Percentiles rank a stretch among this genome's conserved stretches.
Conservation (phyloP, 2,888 invertebrate species). For the Chouioia cunea region DNA sequence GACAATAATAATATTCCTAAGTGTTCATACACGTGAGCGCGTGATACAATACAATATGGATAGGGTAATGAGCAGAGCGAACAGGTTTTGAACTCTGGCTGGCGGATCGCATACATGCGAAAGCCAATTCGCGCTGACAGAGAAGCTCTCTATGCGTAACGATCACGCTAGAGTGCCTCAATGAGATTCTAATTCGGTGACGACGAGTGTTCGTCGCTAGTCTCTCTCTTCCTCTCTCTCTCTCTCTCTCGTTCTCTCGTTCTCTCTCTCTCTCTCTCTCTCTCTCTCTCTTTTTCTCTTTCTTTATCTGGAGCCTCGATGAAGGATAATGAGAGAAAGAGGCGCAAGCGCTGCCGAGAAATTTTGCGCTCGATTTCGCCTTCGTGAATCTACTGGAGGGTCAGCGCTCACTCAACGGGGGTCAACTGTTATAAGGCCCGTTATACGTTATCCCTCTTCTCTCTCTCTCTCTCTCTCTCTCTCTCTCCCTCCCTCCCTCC, state of each 20-base stretch:
- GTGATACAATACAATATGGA: conserved; percentile 32
- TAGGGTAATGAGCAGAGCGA: conserved; percentile 35
- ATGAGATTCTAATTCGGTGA: conserved; percentile 56
- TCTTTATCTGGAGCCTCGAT: conserved; percentile 44
- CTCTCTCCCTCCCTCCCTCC: not conserved
- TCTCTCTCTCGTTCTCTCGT: too few species aligned
- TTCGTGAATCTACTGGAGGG: conserved; percentile 16
- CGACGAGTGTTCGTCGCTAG: not conserved
- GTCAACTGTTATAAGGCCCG: too few species aligned
- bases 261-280: too few species aligned
- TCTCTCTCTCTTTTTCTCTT: conserved; percentile 4
- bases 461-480: too few species aligned
- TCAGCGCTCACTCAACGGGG: not conserved
- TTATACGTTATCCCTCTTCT: too few species aligned
- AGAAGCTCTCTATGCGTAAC: conserved; percentile 11
- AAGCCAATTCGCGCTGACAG: conserved; percentile 50
- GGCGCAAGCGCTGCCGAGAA: conserved; percentile 28
- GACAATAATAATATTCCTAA: conserved; percentile 53
- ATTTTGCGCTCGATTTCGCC: conserved; percentile 47
- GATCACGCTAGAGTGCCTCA: conserved; percentile 43
- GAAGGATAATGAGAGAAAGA: conserved; percentile 45
- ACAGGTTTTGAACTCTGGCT: conserved; percentile 49
- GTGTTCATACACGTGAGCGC: conserved; percentile 50
- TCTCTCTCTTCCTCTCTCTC: too few species aligned
- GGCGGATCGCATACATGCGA: conserved; percentile 34